Evolutionary conservation across 2,888 invertebrate genomes (phyloP).

Genomic region (Acleris literana): DNA sequence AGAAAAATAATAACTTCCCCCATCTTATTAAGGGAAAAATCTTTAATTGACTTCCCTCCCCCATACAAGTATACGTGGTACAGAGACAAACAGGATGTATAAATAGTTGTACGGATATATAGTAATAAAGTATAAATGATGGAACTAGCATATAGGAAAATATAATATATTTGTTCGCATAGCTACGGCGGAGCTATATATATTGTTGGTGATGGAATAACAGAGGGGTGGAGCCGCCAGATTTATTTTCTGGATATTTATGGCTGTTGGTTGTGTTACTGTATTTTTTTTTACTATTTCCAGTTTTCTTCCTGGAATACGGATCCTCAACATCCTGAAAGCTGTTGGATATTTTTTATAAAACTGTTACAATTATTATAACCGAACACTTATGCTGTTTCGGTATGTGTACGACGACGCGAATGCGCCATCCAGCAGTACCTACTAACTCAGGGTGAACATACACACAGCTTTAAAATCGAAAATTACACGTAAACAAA

Average conservation of each 20-base stretch:
- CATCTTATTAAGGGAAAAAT: constrained; percentile 72
- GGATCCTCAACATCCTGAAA: too few species aligned
- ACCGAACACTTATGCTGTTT: too few species aligned
- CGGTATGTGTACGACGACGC: too few species aligned
- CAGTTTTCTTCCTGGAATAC: too few species aligned
- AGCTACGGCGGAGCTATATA: constrained; percentile 77
- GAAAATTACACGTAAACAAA: too few species aligned
- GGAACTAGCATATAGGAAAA: constrained; percentile 82
- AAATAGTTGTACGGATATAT: constrained; percentile 75
- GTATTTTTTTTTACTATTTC: not conserved
- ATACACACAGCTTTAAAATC: too few species aligned
- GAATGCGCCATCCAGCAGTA: too few species aligned
- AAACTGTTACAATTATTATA: too few species aligned
- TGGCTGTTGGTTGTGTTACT: not conserved
- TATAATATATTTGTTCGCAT: constrained; percentile 81
- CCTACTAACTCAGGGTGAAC: too few species aligned
- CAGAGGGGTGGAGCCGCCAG: constrained; percentile 14
- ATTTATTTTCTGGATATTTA: not conserved
- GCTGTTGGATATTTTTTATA: too few species aligned
- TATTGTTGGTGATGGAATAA: constrained; percentile 67
- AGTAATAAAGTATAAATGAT: constrained; percentile 84
- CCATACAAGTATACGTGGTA: constrained; percentile 46
- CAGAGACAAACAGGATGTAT: constrained; percentile 61
- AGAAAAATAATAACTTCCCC: constrained; percentile 39
- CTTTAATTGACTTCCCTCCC: constrained; percentile 74